Conservation (phyloP, 2,113 vertebrate genomes). For the Sylvia atricapilla region DNA sequence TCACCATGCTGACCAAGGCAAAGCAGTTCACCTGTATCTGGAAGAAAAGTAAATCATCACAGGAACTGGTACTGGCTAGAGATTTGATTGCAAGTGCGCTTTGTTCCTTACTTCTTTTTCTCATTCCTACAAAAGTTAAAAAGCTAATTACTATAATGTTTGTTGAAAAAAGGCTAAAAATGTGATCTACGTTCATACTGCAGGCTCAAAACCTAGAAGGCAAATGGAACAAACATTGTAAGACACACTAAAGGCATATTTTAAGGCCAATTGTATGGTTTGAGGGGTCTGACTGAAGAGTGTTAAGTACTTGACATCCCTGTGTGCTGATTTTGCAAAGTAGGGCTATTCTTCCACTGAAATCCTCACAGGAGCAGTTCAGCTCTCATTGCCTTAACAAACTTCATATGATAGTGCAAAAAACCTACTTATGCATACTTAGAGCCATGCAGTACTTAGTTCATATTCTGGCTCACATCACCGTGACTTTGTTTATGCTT, state of each 20-base stretch:
- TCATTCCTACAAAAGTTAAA: background rate
- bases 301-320: background rate
- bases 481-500: constrained; percentile 5
- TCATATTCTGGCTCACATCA: background rate
- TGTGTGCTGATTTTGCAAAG: background rate
- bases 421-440: background rate
- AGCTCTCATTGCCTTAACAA: background rate
- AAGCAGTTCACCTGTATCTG: background rate
- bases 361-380: background rate
- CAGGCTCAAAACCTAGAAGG: background rate
- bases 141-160: background rate
- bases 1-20: background rate
- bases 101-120: background rate
- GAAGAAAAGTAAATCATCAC: background rate
- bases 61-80: background rate
- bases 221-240: background rate
- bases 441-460: background rate
- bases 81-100: background rate
- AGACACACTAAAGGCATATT: background rate
- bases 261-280: background rate
- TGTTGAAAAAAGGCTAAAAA: background rate
- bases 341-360: background rate
- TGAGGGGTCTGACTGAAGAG: background rate
- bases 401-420: background rate
- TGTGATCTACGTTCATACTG: background rate